Evolutionary conservation across 2,888 invertebrate genomes (phyloP).

Genomic region (Ormyrus rosae): DNA sequence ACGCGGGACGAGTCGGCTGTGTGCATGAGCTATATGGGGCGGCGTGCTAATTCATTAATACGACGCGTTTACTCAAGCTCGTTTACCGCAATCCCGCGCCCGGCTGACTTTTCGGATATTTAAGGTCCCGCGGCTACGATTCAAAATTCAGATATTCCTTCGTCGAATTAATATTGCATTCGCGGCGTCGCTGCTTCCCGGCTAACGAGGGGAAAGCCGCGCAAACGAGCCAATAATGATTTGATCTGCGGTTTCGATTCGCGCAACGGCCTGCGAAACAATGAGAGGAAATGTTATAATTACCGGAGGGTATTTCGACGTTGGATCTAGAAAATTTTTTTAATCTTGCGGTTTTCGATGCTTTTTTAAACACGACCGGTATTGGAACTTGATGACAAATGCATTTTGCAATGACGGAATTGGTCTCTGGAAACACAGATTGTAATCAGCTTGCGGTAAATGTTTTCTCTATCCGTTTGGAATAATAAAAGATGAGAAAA

Average conservation of each 20-base stretch:
- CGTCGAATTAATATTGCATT: neutral
- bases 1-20: neutral
- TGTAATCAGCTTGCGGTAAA: too few relatives aligned
- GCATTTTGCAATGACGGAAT: too few relatives aligned
- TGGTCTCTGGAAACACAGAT: too few relatives aligned
- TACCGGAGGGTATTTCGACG: neutral
- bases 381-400: too few relatives aligned
- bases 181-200: too few relatives aligned
- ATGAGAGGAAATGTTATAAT: neutral
- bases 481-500: too few relatives aligned
- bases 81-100: neutral
- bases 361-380: too few relatives aligned
- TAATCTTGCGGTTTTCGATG: too few relatives aligned
- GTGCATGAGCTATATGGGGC: neutral
- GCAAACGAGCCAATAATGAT: neutral
- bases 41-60: constrained; percentile 34
- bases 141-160: neutral
- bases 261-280: too few relatives aligned
- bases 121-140: neutral
- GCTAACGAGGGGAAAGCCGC: too few relatives aligned
- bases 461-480: too few relatives aligned
- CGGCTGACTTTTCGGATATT: neutral
- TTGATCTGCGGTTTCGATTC: neutral
- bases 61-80: neutral
- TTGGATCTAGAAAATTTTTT: too few relatives aligned